Evolutionary conservation across 2,888 invertebrate species (phyloP), one percentile per base, ranked within the genome.

Genomic region (Orgyia antiqua): DNA sequence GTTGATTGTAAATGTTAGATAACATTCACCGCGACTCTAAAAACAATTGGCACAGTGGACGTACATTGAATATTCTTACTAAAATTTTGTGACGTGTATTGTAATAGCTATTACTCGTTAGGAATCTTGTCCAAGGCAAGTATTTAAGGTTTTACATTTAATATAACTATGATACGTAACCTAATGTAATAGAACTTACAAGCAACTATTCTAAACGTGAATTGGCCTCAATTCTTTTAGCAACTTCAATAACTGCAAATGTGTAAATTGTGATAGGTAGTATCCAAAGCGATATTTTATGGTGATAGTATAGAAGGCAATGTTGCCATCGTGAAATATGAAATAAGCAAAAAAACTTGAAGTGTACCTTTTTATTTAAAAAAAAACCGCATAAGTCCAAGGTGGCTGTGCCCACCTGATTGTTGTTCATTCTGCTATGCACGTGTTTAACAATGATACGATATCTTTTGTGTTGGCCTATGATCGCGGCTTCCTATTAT

Each of bases 401-500:
- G 4, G 4, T 15, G 15, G 15, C 6, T 15, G 4, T 4, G 51
- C 59, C 71, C 80, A 83, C 80, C 80, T 83, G 82, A 80, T 69
- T 65, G 59, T 65, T 61, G 67, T 72, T 68, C 68, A 65, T 59
- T 52, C 58, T 53, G 53, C 64, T 42, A 42, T 80, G 79, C 83
- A 83, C 83, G 82, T 82, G 83, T 78, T 76, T 58, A 58, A 72
- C 61, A 63, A 54, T 62, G 76, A 72, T 77, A 63, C 60, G 9
- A 55, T 69, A 71, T 75, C 70, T 75, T 71, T 72, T 69, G 62
- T 68, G 57, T 44, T 64, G 58, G 59, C 60, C 51, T 61, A 58
- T 57, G 58, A 70, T 75, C 67, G 64, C 58, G 58, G 66, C 60
- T 60, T 58, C 54, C 65, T 51, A 64, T 65, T 60, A 41, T 55